phyloP scores from a whole-genome alignment of 2,888 invertebrate species.

The Orgyia antiqua region DNA sequence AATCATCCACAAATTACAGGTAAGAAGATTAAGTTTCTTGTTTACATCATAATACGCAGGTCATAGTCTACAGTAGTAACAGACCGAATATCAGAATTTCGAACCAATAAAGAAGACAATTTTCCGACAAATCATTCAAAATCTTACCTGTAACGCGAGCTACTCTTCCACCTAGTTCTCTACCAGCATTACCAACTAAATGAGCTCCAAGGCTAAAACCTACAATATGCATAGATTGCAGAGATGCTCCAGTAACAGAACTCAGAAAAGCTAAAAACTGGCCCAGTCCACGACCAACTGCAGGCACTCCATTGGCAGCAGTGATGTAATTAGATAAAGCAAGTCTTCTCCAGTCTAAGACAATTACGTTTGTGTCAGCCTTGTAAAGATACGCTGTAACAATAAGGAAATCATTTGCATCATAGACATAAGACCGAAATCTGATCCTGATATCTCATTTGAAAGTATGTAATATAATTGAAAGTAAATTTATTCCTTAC shows the following conservation, averaged over 20 bases:
- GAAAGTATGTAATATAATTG: too few species aligned
- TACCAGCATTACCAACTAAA: slow-evolving; percentile 51
- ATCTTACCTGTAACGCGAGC: slow-evolving; percentile 51
- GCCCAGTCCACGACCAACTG: slow-evolving; percentile 47
- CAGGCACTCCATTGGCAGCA: slow-evolving; percentile 41
- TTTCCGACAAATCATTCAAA: too few species aligned
- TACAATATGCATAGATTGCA: slow-evolving; percentile 44
- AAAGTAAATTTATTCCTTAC: too few species aligned
- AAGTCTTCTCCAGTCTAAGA: slow-evolving; percentile 48
- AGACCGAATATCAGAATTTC: too few species aligned
- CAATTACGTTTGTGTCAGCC: slow-evolving; percentile 44
- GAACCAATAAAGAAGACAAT: too few species aligned
- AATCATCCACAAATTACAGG: too few species aligned
- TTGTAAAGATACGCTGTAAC: slow-evolving; percentile 35
- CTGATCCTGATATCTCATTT: too few species aligned
- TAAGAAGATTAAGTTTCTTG: too few species aligned
- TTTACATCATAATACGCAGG: too few species aligned
- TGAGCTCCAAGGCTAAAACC: slow-evolving; percentile 66
- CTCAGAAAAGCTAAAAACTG: slow-evolving; percentile 43
- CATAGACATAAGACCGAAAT: too few species aligned
- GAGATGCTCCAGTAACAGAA: slow-evolving; percentile 30
- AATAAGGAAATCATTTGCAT: too few species aligned
- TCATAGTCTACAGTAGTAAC: too few species aligned
- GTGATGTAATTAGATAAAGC: slow-evolving; percentile 33
- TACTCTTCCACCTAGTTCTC: slow-evolving; percentile 35